Base-by-base conservation (phyloP, 1,140 invertebrate genomes). In the Propsilocerus akamusi region DNA sequence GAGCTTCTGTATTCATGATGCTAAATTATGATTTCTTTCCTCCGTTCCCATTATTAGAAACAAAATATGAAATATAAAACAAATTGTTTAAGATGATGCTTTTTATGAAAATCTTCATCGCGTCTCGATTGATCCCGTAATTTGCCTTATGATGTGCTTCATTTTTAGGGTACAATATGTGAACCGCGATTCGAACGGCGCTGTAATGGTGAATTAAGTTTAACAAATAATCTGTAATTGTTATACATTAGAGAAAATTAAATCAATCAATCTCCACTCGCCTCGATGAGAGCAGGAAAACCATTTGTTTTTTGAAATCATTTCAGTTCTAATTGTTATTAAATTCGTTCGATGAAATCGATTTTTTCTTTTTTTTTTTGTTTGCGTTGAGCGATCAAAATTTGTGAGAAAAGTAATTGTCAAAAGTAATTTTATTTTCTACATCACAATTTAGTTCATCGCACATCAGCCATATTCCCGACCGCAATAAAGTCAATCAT, bases 231-330 rank as follows among this genome's bases (percentile, higher is more conserved):
- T 41, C 34, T 14, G 22, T 41, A 41, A 41, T 41, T 41, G 34
- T 20, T 41, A 41, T 41, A 41, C 34, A 41, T 41, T 41, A 41
- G 34, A 41, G 34, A 41, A 41, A 41, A 41, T 41, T 41, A 41
- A 41, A 41, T 41, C 34, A 41, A 41, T 41, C 34, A 41, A 41
- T 41, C 34, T 41, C 22, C n/a, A n/a, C n/a, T 41, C 14, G 34
- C 34, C 7, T 30, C 5, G 34, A 20, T 14, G 17, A 41, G 22
- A 41, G 14, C 11, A 12, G 28, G 17, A 10, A 41, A 41, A 17
- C 10, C 34, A 41, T 41, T 41, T 41, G 34, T 41, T 41, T 41
- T 41, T 3, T 11, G 6, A 30, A 30, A 41, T 20, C 22, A 41
- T 41, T 41, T 41, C 34, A 41, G n/a, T 6, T 41, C 34, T 41